Percentiles rank a stretch among this genome's conserved stretches.
Evolutionary conservation across 2,888 invertebrate species (phyloP).

Genomic region (Carterocephalus palaemon): DNA sequence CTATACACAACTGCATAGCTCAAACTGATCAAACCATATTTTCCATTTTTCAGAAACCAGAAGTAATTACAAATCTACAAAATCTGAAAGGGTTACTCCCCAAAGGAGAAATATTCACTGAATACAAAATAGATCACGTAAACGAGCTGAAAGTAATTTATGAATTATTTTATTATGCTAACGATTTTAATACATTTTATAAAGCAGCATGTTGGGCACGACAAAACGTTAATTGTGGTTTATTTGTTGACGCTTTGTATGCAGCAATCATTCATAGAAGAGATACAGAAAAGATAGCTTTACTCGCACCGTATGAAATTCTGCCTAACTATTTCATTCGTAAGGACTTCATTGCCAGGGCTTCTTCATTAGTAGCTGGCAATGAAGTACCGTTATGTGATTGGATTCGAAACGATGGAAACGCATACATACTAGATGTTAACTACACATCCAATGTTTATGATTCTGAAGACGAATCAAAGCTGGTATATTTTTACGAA

Average conservation of each 20-base stretch:
- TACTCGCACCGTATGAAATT: slow-evolving; percentile 84
- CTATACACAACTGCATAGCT: no score
- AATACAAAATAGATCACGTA: slow-evolving; percentile 53
- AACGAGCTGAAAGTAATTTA: slow-evolving; percentile 56
- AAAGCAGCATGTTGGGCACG: slow-evolving; percentile 79
- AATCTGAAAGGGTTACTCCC: slow-evolving; percentile 50
- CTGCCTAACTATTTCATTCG: slow-evolving; percentile 83
- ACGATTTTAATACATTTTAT: slow-evolving; percentile 78
- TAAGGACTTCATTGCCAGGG: slow-evolving; percentile 77
- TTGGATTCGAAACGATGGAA: slow-evolving; percentile 56
- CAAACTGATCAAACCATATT: no score
- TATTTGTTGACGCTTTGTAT: slow-evolving; percentile 81
- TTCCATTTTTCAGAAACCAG: slow-evolving; percentile 49
- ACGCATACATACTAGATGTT: slow-evolving; percentile 56
- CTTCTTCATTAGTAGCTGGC: slow-evolving; percentile 50
- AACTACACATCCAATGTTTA: slow-evolving; percentile 63
- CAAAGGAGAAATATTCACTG: slow-evolving; percentile 63
- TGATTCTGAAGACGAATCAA: slow-evolving; percentile 73
- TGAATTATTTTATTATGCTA: slow-evolving; percentile 76
- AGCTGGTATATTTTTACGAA: slow-evolving; percentile 84
- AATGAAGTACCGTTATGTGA: slow-evolving; percentile 46
- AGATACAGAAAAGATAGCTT: slow-evolving; percentile 76
- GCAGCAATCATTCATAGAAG: slow-evolving; percentile 77
- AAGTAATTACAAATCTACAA: slow-evolving; percentile 48
- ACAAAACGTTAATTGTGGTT: slow-evolving; percentile 80